Evolutionary conservation across 2,113 vertebrate species (phyloP).

Genomic region (Daboia siamensis): DNA sequence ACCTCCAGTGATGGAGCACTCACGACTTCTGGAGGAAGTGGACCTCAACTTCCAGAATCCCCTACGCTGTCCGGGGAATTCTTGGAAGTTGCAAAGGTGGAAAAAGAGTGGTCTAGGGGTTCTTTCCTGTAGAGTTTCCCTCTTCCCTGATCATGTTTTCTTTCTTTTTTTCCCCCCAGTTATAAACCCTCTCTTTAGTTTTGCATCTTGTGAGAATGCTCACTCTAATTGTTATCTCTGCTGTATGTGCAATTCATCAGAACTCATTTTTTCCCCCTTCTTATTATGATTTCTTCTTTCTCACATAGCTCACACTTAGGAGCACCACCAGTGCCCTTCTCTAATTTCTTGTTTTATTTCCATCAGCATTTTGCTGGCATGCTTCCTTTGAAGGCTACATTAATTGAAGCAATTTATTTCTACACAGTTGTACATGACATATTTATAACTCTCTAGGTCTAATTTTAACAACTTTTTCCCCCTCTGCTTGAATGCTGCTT

Average conservation of each 20-base stretch:
- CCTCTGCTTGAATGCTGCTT: slow-evolving; percentile 38
- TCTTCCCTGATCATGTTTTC: not conserved
- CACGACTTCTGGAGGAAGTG: no score
- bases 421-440: slow-evolving; percentile 41
- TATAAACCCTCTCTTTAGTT: not conserved
- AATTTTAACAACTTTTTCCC: slow-evolving; percentile 44
- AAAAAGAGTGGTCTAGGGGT: not conserved
- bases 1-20: no score
- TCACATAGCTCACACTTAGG: slow-evolving; percentile 21
- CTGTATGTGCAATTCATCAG: slow-evolving; percentile 15
- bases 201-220: slow-evolving; percentile 17
- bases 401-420: slow-evolving; percentile 65
- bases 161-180: not conserved
- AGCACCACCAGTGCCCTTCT: not conserved
- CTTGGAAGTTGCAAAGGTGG: not conserved
- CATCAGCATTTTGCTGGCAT: slow-evolving; percentile 50
- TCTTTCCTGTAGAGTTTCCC: no score
- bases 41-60: not conserved
- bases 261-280: slow-evolving; percentile 28
- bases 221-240: slow-evolving; percentile 4
- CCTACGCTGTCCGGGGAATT: not conserved
- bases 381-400: slow-evolving; percentile 49
- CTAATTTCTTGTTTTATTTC: slow-evolving; percentile 32
- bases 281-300: slow-evolving; percentile 44
- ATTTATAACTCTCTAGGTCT: slow-evolving; percentile 51